Base-by-base conservation (phyloP, 2,888 invertebrate species). In the Diaphora mendica region DNA sequence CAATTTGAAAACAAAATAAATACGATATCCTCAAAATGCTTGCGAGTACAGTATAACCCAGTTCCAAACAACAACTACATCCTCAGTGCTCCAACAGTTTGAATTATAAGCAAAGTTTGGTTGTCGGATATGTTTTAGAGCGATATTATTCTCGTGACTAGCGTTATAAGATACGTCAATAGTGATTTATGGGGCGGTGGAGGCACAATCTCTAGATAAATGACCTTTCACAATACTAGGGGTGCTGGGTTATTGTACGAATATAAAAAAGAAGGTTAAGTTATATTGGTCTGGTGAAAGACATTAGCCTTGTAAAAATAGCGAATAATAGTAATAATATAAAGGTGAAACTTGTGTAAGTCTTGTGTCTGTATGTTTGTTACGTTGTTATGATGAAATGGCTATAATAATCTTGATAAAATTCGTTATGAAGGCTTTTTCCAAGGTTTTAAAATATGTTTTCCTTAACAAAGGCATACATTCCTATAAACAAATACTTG, bases 141-240 rank as follows among this genome's bases (percentile, higher is more conserved):
- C 68, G 84, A 82, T 82, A 80, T 83, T 78, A 83, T 82, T 84
- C 85, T 71, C 68, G 66, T 59, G 69, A 68, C 73, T 70, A 72
- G 62, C 74, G 76, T 80, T 80, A 79, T 77, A 76, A 70, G 76
- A 79, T 77, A 75, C 72, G 85, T 77, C 82, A 77, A 84, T 84
- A 70, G 72, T 82, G 83, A 83, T 84, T 77, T 80, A 82, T 82
- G 73, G 64, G 72, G 71, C 69, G 39, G 51, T 65, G 70, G 75
- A 72, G 66, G 77, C 68, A 66, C 79, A 77, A 76, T 83, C 82
- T 84, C 67, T 64, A 77, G 80, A 84, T 77, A 80, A 77, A 84
- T 80, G 75, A 82, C 80, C 82, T 80, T 74, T 77, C 78, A 67
- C 75, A 77, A 73, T 77, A 77, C 77, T 80, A 73, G 75, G 70